These are phyloP conservation scores for Megaustenia siamemsis DNA, from an alignment of 2,888 invertebrate genomes.

Conservation along the genomic window DNA sequence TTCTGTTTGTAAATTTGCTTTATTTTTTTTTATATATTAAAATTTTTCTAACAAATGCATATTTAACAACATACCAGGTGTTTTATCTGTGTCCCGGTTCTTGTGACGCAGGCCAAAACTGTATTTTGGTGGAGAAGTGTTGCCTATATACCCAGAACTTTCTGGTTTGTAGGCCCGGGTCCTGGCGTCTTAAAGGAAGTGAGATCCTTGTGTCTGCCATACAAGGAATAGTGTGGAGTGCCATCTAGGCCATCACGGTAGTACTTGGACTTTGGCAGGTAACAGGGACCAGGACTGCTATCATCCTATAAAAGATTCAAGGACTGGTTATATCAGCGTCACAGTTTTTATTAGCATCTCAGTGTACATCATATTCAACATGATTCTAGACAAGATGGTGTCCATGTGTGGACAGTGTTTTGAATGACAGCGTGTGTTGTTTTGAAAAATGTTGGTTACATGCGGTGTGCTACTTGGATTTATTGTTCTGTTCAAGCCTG, in stretches of 20 bases:
- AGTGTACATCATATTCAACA: too few species aligned
- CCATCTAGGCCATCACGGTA: conserved; percentile 76
- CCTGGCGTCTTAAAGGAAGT: conserved; percentile 75
- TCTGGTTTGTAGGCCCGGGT: conserved; percentile 79
- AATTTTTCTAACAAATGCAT: not conserved
- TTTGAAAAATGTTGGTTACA: too few species aligned
- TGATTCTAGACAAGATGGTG: too few species aligned
- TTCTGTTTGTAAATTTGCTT: too few species aligned
- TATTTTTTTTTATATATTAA: too few species aligned
- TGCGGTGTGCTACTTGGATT: too few species aligned
- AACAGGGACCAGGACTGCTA: conserved; percentile 77
- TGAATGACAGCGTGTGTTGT: too few species aligned
- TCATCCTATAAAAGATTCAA: conserved; percentile 64
- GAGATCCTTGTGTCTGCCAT: conserved; percentile 67
- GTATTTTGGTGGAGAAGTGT: conserved; percentile 72
- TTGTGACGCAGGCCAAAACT: conserved; percentile 76
- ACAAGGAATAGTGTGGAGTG: conserved; percentile 77
- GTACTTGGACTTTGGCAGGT: conserved; percentile 67
- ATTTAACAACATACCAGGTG: conserved; percentile 71
- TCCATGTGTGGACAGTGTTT: too few species aligned
- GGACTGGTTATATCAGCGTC: not conserved
- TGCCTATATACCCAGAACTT: conserved; percentile 68
- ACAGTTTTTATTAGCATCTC: too few species aligned
- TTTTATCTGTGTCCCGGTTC: conserved; percentile 73
- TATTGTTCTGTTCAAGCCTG: too few species aligned